A percentile compares a stretch with the other conserved stretches of the same genome.
Conservation (phyloP, 64 coral and sea anemone genomes). For the Montipora efflorescens region DNA sequence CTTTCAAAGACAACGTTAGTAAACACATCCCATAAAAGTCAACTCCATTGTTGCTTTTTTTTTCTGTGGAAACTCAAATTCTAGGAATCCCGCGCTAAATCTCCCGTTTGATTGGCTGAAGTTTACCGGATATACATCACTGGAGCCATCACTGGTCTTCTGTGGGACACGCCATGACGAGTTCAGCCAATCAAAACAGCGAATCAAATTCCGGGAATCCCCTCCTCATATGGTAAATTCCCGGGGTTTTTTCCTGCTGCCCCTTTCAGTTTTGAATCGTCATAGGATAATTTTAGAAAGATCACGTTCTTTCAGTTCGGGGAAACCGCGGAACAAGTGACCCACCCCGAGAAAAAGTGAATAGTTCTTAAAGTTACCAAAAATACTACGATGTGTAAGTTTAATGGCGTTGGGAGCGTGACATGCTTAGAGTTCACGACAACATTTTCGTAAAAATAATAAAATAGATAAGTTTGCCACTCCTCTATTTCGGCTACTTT, state of each 20-base stretch:
- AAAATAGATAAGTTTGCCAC: no score
- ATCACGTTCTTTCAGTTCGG: background rate
- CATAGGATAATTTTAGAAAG: background rate
- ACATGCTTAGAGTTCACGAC: no score
- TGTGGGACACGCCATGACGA: background rate
- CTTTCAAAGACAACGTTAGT: background rate
- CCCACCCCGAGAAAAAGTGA: background rate
- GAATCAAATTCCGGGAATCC: constrained; percentile 18
- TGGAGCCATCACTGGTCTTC: no score
- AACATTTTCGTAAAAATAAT: no score
- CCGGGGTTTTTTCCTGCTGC: background rate
- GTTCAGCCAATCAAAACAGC: background rate
- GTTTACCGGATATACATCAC: background rate
- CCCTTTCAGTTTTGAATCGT: constrained; percentile 19
- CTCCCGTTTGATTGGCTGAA: constrained; percentile 8
- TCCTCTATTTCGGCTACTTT: no score
- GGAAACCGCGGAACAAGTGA: constrained; percentile 10
- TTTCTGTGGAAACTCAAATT: constrained; percentile 48
- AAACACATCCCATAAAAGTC: background rate
- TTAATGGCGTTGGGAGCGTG: no score
- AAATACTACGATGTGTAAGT: no score
- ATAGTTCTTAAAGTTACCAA: no score
- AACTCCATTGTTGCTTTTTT: constrained; percentile 6
- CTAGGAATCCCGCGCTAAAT: constrained; percentile 30
- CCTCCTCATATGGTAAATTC: background rate